Base-by-base conservation (phyloP, 2,888 invertebrate species). In the Magallana nippona region DNA sequence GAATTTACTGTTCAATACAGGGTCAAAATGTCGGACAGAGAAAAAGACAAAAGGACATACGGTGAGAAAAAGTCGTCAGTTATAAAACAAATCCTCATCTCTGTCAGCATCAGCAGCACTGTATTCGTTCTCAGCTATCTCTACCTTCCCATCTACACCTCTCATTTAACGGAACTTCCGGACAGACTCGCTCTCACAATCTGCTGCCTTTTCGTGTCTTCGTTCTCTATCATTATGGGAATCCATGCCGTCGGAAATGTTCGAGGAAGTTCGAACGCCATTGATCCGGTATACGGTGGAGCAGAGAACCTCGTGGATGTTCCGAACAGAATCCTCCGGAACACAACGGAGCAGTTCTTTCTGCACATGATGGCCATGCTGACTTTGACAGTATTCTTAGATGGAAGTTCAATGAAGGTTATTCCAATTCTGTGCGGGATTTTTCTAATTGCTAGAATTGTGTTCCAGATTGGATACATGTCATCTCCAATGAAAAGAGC, bases 131-230 rank as follows among this genome's bases (percentile, higher is more conserved):
- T 63, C 63, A 22, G 63, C 22, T 63, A 63, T 27, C 27, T 22
- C 0, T 15, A 27, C 22, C 27, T 63, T 27, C 58, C 58, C 11
- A 58, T 80, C 15, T 58, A 80, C 58, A 57, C 32, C 27, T 17
- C 57, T 2, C n/a, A 57, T 11, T 3, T 82, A 22, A 82, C 27
- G 8, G 60, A 78, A 3, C 10, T 55, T 13, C 17, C 44, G 10
- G 88, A 89, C 22, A 84, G 86, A 77, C 27, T 89, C 15, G 83
- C 86, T 2, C 89, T 83, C 78, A 88, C 89, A 11, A 80, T 89
- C 11, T 85, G 86, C 77, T 88, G 88, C 62, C 87, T 89, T 58
- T 84, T 84, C n/a, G 82, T 86, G 32, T 86, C 88, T 10, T 81
- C 82, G 55, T 81, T 85, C 0, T 83, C 85, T 10, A 82, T 89